phyloP scores from a whole-genome alignment of 2,888 invertebrate genomes.

The Bruchidius siliquastri region DNA sequence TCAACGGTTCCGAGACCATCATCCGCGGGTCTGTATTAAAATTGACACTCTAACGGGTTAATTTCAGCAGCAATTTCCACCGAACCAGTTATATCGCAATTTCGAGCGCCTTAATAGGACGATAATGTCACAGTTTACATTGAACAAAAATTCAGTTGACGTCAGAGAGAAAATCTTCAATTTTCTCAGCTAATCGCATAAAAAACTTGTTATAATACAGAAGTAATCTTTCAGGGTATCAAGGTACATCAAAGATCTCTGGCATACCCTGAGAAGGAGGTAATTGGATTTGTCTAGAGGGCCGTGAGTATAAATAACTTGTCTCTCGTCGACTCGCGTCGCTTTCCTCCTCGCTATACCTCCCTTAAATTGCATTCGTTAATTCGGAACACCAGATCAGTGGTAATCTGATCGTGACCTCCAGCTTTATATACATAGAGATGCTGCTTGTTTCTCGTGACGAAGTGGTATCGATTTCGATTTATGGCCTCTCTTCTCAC shows the following conservation, averaged over 20 bases:
- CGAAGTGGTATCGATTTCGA: no score
- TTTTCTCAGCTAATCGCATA: constrained; percentile 38
- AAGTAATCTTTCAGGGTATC: constrained; percentile 44
- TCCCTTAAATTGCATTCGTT: neutral
- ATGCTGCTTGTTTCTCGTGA: no score
- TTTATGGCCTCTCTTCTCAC: no score
- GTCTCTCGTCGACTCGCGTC: neutral
- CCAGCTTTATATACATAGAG: neutral
- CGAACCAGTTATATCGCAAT: constrained; percentile 4
- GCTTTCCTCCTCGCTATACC: neutral
- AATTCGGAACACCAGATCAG: neutral
- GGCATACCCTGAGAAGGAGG: constrained; percentile 33
- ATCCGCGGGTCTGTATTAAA: neutral
- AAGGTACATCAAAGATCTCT: constrained; percentile 43
- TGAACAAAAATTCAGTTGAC: constrained; percentile 35
- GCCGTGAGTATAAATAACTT: constrained; percentile 31
- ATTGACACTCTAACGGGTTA: neutral
- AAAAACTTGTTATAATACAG: constrained; percentile 48
- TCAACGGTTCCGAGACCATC: neutral
- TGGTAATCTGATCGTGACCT: neutral
- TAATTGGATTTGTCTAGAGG: constrained; percentile 32
- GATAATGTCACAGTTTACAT: constrained; percentile 6
- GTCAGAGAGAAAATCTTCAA: constrained; percentile 24
- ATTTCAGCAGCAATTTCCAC: neutral
- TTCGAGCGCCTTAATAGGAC: constrained; percentile 5